Evolutionary conservation across 2,797 vertebrate genomes (phyloP).

Genomic region (Melanotaenia pygmaea): DNA sequence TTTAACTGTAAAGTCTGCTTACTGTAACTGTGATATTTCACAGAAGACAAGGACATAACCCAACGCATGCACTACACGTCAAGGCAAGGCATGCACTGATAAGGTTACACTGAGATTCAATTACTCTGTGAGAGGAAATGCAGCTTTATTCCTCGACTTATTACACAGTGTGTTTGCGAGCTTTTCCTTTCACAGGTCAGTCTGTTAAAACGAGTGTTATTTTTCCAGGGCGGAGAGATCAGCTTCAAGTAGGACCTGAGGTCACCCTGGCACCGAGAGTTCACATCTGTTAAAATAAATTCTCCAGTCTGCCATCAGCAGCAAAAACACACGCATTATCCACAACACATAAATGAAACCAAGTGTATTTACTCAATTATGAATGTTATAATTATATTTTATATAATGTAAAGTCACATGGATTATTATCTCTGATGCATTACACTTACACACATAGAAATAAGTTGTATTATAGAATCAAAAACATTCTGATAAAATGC

Average conservation of each 20-base stretch:
- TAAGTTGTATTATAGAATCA: background rate
- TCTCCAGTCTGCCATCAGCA: constrained; percentile 74
- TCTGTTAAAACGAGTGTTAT: constrained; percentile 77
- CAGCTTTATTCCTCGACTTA: constrained; percentile 48
- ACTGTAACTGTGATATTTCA: constrained; percentile 65
- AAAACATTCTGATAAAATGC: background rate
- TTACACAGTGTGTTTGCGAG: constrained; percentile 53
- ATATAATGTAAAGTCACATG: background rate
- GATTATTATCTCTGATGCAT: background rate
- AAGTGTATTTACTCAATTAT: constrained; percentile 6
- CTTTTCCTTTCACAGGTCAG: constrained; percentile 68
- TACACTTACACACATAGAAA: background rate
- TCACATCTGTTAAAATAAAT: constrained; percentile 86
- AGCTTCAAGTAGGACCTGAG: constrained; percentile 75
- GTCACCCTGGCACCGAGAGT: constrained; percentile 73
- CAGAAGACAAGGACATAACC: constrained; percentile 52
- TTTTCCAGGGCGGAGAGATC: constrained; percentile 79
- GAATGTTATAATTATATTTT: background rate
- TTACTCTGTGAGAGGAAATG: constrained; percentile 49
- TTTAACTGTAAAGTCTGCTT: constrained; percentile 67
- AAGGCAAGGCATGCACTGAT: constrained; percentile 46
- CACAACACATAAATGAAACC: background rate
- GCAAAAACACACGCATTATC: constrained; percentile 62
- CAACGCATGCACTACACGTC: constrained; percentile 37
- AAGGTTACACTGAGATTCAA: constrained; percentile 53